Evolutionary conservation across 2,888 invertebrate genomes (phyloP), one percentile per base, ranked within the genome.

Genomic region (Agrochola macilenta): DNA sequence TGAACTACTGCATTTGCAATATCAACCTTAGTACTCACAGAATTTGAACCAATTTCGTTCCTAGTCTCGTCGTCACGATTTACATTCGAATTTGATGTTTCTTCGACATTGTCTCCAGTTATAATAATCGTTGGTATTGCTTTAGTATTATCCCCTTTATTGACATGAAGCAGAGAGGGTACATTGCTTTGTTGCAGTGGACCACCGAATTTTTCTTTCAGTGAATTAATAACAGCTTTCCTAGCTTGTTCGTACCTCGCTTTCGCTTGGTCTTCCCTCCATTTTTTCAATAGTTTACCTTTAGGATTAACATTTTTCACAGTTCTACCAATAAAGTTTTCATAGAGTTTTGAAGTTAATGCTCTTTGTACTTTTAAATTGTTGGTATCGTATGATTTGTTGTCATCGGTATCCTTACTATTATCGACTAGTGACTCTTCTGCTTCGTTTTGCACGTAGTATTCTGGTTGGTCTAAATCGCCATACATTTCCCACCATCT

Each of bases 81-180:
- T 93, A 92, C 92, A 95, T 95, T 95, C 92, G 92, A 93, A 95
- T 95, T 95, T 95, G 95, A 95, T 94, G 94, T 94, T 92, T 93
- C 95, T 94, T 95, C 94, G 91, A 92, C 93, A 94, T 94, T 93
- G 94, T 95, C 95, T 94, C 93, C 93, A 89, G 92, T 93, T 92
- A 93, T 93, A 91, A 92, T 92, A 92, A 93, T 93, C 89, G 90
- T 87, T 68, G 92, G 91, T 85, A 92, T 90, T 89, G 91, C 90
- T 90, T 88, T 90, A 84, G 88, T 83, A 93, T 88, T 92, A 89
- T 88, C 91, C 90, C 88, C 92, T 92, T 91, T 95, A 92, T 90
- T 90, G 72, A 80, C 84, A 89, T 86, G 80, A 73, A 71, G 78
- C 84, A 79, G 90, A 93, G 89, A 87, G 87, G 85, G 79, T 81